A percentile compares a stretch with the other conserved stretches of the same genome.
phyloP scores from a whole-genome alignment of 1,140 invertebrate genomes.

The Gryllus bimaculatus region DNA sequence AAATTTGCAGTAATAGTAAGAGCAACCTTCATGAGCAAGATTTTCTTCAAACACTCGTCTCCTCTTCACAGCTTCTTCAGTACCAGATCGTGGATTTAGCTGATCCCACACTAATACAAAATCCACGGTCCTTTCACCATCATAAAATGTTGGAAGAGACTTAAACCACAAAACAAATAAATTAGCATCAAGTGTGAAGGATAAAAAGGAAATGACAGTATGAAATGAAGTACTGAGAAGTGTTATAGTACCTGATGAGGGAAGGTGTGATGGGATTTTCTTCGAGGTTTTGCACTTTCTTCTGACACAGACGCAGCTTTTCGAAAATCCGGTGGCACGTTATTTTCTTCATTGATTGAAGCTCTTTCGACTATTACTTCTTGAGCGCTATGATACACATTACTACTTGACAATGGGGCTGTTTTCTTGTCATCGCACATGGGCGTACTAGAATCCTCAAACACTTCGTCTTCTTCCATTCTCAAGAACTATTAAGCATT shows the following conservation, averaged over 20 bases:
- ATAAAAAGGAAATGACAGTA: not conserved
- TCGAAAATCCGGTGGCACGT: not conserved
- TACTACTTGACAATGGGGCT: not conserved
- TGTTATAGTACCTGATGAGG: not conserved
- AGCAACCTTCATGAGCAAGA: conserved; percentile 46
- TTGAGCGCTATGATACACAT: not conserved
- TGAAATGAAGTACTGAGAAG: not conserved
- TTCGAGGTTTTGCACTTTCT: not conserved
- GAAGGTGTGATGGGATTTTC: not conserved
- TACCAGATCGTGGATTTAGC: conserved; percentile 32
- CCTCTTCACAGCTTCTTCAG: conserved; percentile 35
- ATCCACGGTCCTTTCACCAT: conserved; percentile 59
- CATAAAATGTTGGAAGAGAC: conserved; percentile 40
- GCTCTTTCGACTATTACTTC: not conserved
- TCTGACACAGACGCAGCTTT: not conserved
- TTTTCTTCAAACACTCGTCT: conserved; percentile 51
- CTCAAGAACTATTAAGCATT: too few relatives aligned
- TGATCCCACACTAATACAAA: conserved; percentile 68
- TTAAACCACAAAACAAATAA: not conserved
- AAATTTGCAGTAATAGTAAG: not conserved
- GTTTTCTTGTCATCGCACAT: not conserved
- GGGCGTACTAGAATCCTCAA: not conserved
- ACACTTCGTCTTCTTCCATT: too few relatives aligned
- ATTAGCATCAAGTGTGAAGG: not conserved
- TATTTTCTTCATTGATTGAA: too few relatives aligned